Evolutionary conservation across 2,888 invertebrate genomes (phyloP).

Genomic region (Brachynemurus nebulosus): DNA sequence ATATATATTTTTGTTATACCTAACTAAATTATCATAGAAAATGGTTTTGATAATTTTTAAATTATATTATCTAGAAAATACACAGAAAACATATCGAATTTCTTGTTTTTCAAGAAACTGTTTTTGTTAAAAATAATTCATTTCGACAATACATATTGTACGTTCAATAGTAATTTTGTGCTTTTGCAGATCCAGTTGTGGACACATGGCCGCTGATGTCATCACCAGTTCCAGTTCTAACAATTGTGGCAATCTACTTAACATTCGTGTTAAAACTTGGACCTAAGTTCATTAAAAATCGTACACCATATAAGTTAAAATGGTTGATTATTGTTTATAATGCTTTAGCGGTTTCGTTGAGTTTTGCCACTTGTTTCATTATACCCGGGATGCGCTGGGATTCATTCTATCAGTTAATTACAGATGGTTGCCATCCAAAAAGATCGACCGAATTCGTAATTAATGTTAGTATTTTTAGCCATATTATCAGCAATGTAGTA

Average conservation of each 20-base stretch:
- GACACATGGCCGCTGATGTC: conserved; percentile 50
- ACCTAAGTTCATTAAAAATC: conserved; percentile 54
- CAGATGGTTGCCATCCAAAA: background rate
- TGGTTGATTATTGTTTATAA: conserved; percentile 54
- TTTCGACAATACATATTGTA: background rate
- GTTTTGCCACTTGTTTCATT: conserved; percentile 35
- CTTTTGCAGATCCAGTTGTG: conserved; percentile 44
- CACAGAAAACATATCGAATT: no score
- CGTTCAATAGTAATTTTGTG: background rate
- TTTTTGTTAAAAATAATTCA: background rate
- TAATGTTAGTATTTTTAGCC: background rate
- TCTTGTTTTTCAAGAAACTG: no score
- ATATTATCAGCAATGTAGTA: background rate
- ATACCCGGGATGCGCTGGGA: conserved; percentile 31
- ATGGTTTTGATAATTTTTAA: no score
- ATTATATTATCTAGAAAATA: no score
- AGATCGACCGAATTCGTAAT: conserved; percentile 11
- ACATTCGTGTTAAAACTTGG: conserved; percentile 56
- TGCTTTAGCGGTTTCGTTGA: conserved; percentile 46
- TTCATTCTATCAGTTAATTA: background rate
- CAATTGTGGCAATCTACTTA: conserved; percentile 45
- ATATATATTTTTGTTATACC: no score
- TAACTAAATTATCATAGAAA: no score
- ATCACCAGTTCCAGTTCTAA: conserved; percentile 44
- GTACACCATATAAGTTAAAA: conserved; percentile 48